Conservation (phyloP, 2,888 invertebrate species). For the Rhamnusium bicolor region DNA sequence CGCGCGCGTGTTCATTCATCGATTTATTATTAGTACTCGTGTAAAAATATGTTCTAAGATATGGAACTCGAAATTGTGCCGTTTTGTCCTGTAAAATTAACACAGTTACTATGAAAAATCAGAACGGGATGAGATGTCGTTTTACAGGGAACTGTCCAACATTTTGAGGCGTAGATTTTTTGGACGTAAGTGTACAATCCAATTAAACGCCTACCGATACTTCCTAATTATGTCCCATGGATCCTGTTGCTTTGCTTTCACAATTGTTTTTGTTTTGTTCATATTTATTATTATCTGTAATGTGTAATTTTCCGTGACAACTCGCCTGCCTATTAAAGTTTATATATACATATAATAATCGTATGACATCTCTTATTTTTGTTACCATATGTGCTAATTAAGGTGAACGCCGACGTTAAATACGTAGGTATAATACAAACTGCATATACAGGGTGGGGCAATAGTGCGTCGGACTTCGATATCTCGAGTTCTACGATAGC, state of each 20-base stretch:
- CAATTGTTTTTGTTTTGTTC: not conserved
- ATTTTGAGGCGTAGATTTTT: slow-evolving; percentile 52
- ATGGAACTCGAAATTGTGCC: slow-evolving; percentile 34
- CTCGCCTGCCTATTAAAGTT: not conserved
- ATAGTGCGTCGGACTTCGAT: too few relatives aligned
- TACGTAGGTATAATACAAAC: too few relatives aligned
- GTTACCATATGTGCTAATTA: not conserved
- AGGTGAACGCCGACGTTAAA: not conserved
- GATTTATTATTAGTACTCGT: slow-evolving; percentile 15
- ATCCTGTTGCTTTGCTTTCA: not conserved
- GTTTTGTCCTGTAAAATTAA: slow-evolving; percentile 13
- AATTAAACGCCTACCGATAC: not conserved
- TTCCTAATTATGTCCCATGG: not conserved
- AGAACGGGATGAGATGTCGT: slow-evolving; percentile 48
- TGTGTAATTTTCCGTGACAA: not conserved
- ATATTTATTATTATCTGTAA: not conserved
- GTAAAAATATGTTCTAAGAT: slow-evolving; percentile 29
- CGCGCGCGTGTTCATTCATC: slow-evolving; percentile 16
- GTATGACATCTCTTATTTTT: not conserved
- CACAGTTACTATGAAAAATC: slow-evolving; percentile 28
- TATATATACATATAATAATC: too few relatives aligned
- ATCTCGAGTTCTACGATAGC: too few relatives aligned
- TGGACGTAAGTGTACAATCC: slow-evolving; percentile 50
- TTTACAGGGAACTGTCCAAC: slow-evolving; percentile 50
- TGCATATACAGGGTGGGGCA: too few relatives aligned